These are phyloP conservation scores for Seira ritae DNA, from an alignment of 2,888 invertebrate genomes.

Conservation along the genomic window DNA sequence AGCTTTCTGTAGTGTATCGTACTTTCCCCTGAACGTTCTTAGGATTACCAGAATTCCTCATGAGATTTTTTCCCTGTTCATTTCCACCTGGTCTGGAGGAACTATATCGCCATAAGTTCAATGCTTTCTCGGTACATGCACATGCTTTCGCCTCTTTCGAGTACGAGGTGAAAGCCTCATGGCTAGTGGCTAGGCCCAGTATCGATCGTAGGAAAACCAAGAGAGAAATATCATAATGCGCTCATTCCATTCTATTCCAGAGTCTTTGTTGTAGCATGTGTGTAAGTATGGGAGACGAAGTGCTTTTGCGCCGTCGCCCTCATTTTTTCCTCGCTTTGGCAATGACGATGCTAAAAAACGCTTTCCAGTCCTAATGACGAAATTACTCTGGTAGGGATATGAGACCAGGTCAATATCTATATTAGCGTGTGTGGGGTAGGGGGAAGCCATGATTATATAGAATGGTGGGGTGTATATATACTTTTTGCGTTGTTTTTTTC, in stretches of 20 bases:
- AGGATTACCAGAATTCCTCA: too few relatives aligned
- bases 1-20: too few relatives aligned
- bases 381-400: slow-evolving; percentile 2
- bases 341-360: background rate
- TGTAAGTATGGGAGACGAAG: background rate
- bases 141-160: too few relatives aligned
- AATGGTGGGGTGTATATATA: background rate
- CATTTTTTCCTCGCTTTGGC: slow-evolving; percentile 45
- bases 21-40: too few relatives aligned
- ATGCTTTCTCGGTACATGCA: background rate
- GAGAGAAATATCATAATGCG: slow-evolving; percentile 68
- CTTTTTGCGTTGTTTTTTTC: background rate
- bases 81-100: too few relatives aligned
- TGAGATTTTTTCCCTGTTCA: too few relatives aligned
- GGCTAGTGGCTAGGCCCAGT: slow-evolving; percentile 61
- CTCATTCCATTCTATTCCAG: slow-evolving; percentile 54
- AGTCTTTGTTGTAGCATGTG: slow-evolving; percentile 26
- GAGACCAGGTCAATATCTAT: background rate
- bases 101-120: too few relatives aligned
- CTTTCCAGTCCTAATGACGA: slow-evolving; percentile 23
- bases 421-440: background rate
- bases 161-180: slow-evolving; percentile 47
- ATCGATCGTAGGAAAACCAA: slow-evolving; percentile 64
- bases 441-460: background rate
- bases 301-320: slow-evolving; percentile 72